Conservation (phyloP, 2,113 vertebrate species). For the Oreotrochilus melanogaster region DNA sequence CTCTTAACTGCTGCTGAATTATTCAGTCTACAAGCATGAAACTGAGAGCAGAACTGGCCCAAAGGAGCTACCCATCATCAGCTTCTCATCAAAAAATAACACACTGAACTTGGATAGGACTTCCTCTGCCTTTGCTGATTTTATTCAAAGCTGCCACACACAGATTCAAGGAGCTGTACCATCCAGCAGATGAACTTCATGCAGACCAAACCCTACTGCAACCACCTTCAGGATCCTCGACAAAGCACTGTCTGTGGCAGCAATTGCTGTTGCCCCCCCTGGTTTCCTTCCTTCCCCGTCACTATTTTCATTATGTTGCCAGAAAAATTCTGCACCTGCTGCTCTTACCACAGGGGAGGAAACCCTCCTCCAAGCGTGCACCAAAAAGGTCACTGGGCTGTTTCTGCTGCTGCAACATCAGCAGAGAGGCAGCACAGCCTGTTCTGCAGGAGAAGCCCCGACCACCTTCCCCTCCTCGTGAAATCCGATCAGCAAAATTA, state of each 20-base stretch:
- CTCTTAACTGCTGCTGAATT: neutral
- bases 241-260: neutral
- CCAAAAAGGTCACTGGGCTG: neutral
- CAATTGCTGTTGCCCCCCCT: neutral
- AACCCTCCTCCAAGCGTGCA: neutral
- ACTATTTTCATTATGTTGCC: conserved; percentile 57
- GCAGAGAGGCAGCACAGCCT: neutral
- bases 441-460: rapidly evolving
- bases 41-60: neutral
- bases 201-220: neutral
- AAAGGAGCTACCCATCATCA: neutral
- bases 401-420: neutral
- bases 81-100: neutral
- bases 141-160: neutral
- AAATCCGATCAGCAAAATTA: neutral
- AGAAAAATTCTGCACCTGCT: conserved; percentile 59
- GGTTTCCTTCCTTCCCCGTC: conserved; percentile 72
- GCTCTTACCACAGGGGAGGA: neutral
- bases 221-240: neutral
- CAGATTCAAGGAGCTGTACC: neutral
- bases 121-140: neutral
- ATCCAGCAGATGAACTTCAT: neutral
- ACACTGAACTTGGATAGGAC: neutral
- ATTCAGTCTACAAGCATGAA: neutral
- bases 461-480: neutral